A percentile compares a stretch with the other conserved stretches of the same genome.
These are phyloP conservation scores for Sylvietta virens DNA, from an alignment of 2,113 vertebrate species.

Conservation along the genomic window DNA sequence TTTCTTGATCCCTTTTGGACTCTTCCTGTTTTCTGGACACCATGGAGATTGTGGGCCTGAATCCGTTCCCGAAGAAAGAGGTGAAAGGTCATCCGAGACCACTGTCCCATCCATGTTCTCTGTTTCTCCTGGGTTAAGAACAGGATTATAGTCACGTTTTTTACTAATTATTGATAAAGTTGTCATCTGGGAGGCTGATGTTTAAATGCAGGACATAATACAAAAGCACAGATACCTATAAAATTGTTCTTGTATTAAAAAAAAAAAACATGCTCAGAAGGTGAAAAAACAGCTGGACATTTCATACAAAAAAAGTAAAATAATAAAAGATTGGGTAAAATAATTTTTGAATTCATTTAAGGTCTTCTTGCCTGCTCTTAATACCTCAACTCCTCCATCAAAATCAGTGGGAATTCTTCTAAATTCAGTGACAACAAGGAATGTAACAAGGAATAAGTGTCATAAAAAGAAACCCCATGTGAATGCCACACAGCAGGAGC, in stretches of 20 bases:
- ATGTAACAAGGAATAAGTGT: not conserved
- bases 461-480: not conserved
- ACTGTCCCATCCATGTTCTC: slow-evolving; percentile 75
- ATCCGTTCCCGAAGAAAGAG: slow-evolving; percentile 75
- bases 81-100: slow-evolving; percentile 73
- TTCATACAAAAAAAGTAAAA: not conserved
- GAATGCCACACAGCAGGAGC: not conserved
- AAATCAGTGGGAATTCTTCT: not conserved
- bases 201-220: not conserved
- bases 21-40: slow-evolving; percentile 87
- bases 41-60: slow-evolving; percentile 80
- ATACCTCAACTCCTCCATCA: not conserved
- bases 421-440: not conserved
- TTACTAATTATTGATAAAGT: not conserved
- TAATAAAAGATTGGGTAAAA: not conserved
- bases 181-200: not conserved
- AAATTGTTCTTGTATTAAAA: not conserved
- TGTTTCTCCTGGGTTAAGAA: slow-evolving; percentile 75
- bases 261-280: not conserved
- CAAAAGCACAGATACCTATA: not conserved
- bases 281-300: not conserved
- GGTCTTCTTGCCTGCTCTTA: not conserved
- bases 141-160: not conserved
- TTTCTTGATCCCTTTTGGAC: slow-evolving; percentile 91
- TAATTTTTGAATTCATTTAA: not conserved